phyloP scores from a whole-genome alignment of 2,797 vertebrate genomes.

The Rhinichthys osculus region DNA sequence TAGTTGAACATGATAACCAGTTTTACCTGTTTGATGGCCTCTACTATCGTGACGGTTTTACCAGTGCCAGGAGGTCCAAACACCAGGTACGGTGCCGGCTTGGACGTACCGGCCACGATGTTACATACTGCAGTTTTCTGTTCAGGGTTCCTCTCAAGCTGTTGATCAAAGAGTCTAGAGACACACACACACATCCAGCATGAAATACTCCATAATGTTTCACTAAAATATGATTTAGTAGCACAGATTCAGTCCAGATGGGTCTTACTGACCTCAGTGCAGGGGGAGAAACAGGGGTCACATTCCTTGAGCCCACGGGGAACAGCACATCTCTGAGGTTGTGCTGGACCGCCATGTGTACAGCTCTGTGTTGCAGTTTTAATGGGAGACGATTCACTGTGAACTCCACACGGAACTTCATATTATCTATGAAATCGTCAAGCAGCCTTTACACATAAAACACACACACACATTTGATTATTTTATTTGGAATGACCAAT shows the following conservation, averaged over 20 bases:
- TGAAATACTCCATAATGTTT: neutral
- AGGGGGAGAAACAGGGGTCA: slow-evolving; percentile 21
- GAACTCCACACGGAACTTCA: slow-evolving; percentile 89
- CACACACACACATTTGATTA: neutral
- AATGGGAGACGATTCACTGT: slow-evolving; percentile 82
- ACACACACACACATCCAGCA: neutral
- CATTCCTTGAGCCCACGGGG: slow-evolving; percentile 66
- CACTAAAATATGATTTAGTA: neutral
- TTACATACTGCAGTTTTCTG: slow-evolving; percentile 84
- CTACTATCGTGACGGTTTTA: slow-evolving; percentile 94
- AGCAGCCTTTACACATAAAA: slow-evolving; percentile 75
- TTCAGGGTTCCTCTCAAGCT: slow-evolving; percentile 84
- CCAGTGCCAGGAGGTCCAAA: slow-evolving; percentile 97
- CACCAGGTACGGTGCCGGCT: slow-evolving; percentile 92
- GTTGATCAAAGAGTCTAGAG: slow-evolving; percentile 81
- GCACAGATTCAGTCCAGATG: neutral
- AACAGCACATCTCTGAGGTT: slow-evolving; percentile 81
- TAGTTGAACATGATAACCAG: neutral
- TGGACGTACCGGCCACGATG: slow-evolving; percentile 86
- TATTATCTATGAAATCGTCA: slow-evolving; percentile 75
- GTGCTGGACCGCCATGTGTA: slow-evolving; percentile 66
- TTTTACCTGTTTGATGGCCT: slow-evolving; percentile 92
- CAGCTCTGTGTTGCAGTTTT: slow-evolving; percentile 87
- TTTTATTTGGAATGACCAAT: no score
- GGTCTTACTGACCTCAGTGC: slow-evolving; percentile 65